Conservation (phyloP, 2,888 invertebrate species). For the Drosophila kuntzei region DNA sequence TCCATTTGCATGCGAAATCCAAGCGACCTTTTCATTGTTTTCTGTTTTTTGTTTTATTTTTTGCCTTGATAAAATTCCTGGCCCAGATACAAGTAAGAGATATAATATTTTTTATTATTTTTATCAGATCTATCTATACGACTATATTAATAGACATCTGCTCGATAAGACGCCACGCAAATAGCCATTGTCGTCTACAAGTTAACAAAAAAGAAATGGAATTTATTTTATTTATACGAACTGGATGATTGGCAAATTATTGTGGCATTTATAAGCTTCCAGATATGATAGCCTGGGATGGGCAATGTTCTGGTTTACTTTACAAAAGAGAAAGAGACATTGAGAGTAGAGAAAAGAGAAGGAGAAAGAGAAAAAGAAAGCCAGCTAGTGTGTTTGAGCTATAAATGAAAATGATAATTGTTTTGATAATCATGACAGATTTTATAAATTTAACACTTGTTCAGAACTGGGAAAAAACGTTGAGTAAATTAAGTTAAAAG, state of each 20-base stretch:
- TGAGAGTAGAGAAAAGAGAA: background rate
- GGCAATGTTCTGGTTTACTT: constrained; percentile 16
- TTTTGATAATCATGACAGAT: constrained; percentile 13
- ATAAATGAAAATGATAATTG: constrained; percentile 22
- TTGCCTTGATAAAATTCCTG: constrained; percentile 16
- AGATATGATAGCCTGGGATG: constrained; percentile 63
- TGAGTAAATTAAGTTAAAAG: background rate
- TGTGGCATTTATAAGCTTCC: constrained; percentile 45
- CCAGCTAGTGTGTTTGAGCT: background rate
- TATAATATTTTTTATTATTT: constrained; percentile 10
- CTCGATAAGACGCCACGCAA: constrained; percentile 56
- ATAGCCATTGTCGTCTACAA: constrained; percentile 40
- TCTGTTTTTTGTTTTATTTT: background rate
- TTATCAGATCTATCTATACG: constrained; percentile 27
- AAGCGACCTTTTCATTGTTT: constrained; percentile 7
- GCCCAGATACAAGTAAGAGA: constrained; percentile 19
- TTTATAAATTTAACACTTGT: background rate
- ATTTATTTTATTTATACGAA: constrained; percentile 53
- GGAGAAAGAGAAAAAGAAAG: background rate
- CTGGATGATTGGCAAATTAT: constrained; percentile 66
- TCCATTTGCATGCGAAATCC: constrained; percentile 53
- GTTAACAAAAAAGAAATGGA: constrained; percentile 9
- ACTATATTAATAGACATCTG: constrained; percentile 52
- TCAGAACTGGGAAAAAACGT: background rate
- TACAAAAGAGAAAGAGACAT: background rate